Base-by-base conservation (phyloP, 2,797 vertebrate species). In the Micropoecilia bifurca region DNA sequence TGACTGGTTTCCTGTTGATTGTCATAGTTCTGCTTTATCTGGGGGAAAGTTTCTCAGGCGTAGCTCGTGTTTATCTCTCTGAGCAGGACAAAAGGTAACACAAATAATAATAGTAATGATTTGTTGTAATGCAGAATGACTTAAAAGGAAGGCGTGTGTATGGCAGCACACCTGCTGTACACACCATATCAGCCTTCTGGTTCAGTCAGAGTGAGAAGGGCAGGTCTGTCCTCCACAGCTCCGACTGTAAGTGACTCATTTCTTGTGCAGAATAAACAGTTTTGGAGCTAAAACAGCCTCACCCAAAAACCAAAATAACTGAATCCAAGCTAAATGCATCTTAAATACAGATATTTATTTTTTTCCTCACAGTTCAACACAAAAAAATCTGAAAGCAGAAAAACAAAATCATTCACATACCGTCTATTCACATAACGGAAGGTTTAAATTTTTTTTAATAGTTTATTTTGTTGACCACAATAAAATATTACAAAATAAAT, bases 1-100 rank as follows among this genome's bases (percentile, higher is more conserved):
- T 20, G 43, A 20, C 50, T 43, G 47, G 74, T 33, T 93, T 94
- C 92, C 91, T 92, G 92, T 92, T 89, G 81, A 85, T 80, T 12
- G 9, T 36, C 1, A 74, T 2, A 85, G 72, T 90, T 91, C 87
- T 91, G 86, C 90, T 91, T 92, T 87, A 74, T 81, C 14, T 76
- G 12, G 33, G 33, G 46, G 20, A 78, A 8, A 59, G 20, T 33
- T n/a, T 16, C 1, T 18, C 1, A 36, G 4, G 33, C 22, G 30
- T 1, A 9, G 2, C 4, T 14, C 18, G 6, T 20, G 4, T 12
- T 13, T 30, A 30, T 2, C 18, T 39, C 45, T 48, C 2, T 57
- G 47, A 33, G 0, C 0, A 69, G 8, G 12, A 39, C 0, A 7
- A 28, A 39, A 3, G 20, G 7, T 8, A 46, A 46, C 43, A n/a